Evolutionary conservation across 2,888 invertebrate genomes (phyloP).

Genomic region (Leistus spinibarbis): DNA sequence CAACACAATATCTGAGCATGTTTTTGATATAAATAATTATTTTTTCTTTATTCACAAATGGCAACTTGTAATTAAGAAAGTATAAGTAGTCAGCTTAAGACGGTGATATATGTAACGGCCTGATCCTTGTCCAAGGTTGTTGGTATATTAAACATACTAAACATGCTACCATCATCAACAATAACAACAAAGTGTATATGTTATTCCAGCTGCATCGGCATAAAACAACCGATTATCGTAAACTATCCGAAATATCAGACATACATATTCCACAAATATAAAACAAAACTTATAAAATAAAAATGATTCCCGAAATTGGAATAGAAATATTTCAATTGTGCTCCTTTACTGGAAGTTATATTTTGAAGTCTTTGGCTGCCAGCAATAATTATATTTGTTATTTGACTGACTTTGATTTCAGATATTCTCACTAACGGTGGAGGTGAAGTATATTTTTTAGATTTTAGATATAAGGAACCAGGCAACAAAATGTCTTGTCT

Average conservation of each 20-base stretch:
- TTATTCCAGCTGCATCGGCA: not conserved
- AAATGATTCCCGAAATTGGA: too few relatives aligned
- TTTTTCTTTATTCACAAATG: not conserved
- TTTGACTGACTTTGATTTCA: too few relatives aligned
- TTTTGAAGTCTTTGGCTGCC: too few relatives aligned
- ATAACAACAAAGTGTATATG: not conserved
- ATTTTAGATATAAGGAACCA: too few relatives aligned
- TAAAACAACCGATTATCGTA: slow-evolving; percentile 29
- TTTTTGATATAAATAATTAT: not conserved
- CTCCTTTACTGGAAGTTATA: too few relatives aligned
- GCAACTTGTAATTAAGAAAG: not conserved
- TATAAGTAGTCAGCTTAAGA: not conserved
- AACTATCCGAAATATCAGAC: slow-evolving; percentile 28
- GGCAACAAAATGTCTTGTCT: too few relatives aligned
- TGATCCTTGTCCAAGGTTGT: not conserved
- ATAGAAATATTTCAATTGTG: too few relatives aligned
- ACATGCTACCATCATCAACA: not conserved
- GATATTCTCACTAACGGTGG: too few relatives aligned
- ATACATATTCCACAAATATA: slow-evolving; percentile 16
- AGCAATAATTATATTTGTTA: too few relatives aligned
- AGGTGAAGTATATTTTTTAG: too few relatives aligned
- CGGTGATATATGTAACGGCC: not conserved
- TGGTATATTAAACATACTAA: not conserved
- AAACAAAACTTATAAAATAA: not conserved
- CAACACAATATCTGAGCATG: too few relatives aligned